These are phyloP conservation scores for Chironomus tepperi DNA, from an alignment of 1,140 invertebrate genomes.

Conservation along the genomic window DNA sequence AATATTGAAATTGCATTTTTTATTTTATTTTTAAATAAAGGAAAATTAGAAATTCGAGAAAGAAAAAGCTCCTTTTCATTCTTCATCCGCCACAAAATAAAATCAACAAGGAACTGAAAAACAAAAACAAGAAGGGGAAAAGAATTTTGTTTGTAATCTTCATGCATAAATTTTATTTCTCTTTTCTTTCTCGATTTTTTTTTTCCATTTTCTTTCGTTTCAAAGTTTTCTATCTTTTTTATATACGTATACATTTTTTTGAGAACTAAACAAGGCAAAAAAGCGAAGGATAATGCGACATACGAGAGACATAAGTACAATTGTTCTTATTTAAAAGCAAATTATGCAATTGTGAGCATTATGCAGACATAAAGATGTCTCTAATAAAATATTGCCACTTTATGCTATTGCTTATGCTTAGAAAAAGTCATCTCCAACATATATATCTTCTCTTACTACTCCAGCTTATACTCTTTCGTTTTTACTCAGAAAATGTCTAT, in stretches of 20 bases:
- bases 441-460: too few species aligned
- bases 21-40: too few species aligned
- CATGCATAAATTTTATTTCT: neutral
- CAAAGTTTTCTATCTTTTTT: too few species aligned
- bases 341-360: constrained; percentile 23
- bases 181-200: neutral
- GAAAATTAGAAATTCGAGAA: too few species aligned
- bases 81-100: too few species aligned
- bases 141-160: neutral
- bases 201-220: neutral
- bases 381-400: constrained; percentile 17
- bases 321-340: constrained; percentile 24
- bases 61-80: too few species aligned
- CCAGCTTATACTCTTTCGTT: too few species aligned
- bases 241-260: too few species aligned
- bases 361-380: constrained; percentile 23
- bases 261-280: neutral
- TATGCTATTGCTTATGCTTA: constrained; percentile 6
- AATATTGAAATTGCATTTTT: too few species aligned
- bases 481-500: too few species aligned
- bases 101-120: too few species aligned
- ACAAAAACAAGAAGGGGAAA: neutral
- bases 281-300: neutral
- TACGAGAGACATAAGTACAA: neutral
- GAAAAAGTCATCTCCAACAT: neutral